phyloP scores from a whole-genome alignment of 2,113 vertebrate species.

The Saccopteryx bilineata region DNA sequence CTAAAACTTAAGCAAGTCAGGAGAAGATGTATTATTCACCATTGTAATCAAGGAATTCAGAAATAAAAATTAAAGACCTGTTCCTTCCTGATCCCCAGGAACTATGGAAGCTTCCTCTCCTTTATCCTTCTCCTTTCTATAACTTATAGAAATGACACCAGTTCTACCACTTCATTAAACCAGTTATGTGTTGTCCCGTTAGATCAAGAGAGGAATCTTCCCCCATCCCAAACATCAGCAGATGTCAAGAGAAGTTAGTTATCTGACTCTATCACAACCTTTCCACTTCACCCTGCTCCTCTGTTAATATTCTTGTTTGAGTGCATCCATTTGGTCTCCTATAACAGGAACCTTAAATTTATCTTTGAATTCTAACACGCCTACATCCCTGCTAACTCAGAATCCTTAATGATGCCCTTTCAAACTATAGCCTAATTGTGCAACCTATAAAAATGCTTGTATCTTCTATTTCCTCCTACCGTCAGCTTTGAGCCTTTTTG shows the following conservation, averaged over 20 bases:
- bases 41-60: not conserved
- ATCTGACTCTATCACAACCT: not conserved
- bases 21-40: not conserved
- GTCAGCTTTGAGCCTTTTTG: not conserved
- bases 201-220: not conserved
- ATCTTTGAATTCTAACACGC: constrained; percentile 16
- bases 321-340: not conserved
- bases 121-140: not conserved
- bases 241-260: not conserved
- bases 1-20: constrained; percentile 6
- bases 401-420: not conserved
- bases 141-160: not conserved
- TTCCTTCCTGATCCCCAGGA: not conserved
- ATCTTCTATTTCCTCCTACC: not conserved
- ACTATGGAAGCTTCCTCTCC: not conserved
- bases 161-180: not conserved
- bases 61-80: not conserved
- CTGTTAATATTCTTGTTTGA: constrained; percentile 7
- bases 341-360: not conserved
- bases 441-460: not conserved
- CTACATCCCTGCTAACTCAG: not conserved
- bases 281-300: not conserved
- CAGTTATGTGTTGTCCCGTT: not conserved
- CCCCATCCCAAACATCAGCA: not conserved
- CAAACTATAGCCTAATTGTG: not conserved